Evolutionary conservation across 1,140 invertebrate species (phyloP), one percentile per base, ranked within the genome.

Genomic region (Aphaenogaster floridana): DNA sequence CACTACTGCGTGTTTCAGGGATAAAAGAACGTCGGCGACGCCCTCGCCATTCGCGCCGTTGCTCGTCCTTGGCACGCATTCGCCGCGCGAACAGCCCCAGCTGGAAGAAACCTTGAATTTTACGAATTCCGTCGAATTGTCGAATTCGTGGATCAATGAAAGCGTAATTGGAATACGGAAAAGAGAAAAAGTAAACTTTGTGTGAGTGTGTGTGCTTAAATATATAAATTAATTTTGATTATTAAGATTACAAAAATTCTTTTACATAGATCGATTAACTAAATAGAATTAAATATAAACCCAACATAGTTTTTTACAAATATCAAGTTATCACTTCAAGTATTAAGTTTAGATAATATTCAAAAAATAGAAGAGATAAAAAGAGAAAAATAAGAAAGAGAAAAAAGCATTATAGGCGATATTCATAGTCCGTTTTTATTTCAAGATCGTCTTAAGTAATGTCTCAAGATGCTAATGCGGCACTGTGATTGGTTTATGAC

Each of bases 1-100:
- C 13, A 98, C 97, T 13, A 98, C 97, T 0, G 98, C 97, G 93
- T 98, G 98, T 94, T 98, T 98, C 84, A 98, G 94, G 0, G 98
- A 98, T 83, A 98, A 95, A 39, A 98, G 96, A 34, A 98, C 98
- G 92, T 98, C 98, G 1, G 98, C 98, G 78, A 98, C 97, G 87
- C 97, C 97, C 93, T 97, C 96, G 21, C 96, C 95, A 77, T 95
- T 95, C 6, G 90, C 86, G 8, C 80, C 80, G 57, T 94, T 95
- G 52, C 89, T 89, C 6, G 92, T 21, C 79, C 95, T 93, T 6
- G 95, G 94, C 34, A 94, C 87, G 63, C 95, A 95, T 42, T 95
- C 95, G 9, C 94, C 92, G 90, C 95, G 93, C 5, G 94, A 89
- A 86, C 95, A 95, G 2, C 95, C 94, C 95, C 95, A 95, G 90